phyloP scores from a whole-genome alignment of 2,113 vertebrate species.

The Corythornis cristatus region DNA sequence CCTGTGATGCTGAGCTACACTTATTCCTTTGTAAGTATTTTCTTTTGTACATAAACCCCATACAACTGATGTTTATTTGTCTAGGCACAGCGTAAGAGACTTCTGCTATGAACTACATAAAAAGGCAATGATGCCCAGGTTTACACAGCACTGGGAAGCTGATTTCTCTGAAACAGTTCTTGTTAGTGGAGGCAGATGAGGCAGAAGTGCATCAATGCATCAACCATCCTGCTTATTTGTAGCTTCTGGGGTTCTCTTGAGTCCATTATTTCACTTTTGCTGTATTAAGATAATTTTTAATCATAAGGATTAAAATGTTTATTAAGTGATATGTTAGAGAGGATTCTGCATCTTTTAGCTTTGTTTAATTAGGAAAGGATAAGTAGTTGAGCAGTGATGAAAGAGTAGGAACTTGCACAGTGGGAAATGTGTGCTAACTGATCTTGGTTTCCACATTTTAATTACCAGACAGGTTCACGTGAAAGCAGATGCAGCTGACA shows the following conservation, averaged over 20 bases:
- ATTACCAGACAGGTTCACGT: neutral
- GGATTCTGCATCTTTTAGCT: neutral
- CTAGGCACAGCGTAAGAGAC: neutral
- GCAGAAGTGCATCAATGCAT: neutral
- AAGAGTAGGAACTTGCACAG: neutral
- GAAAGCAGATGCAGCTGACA: neutral
- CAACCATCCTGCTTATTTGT: neutral
- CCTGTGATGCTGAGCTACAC: neutral
- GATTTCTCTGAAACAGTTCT: neutral
- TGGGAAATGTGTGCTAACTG: neutral
- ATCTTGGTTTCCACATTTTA: neutral
- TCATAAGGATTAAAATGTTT: neutral
- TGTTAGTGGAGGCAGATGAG: neutral
- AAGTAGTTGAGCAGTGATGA: neutral
- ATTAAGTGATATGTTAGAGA: neutral
- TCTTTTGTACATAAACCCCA: neutral
- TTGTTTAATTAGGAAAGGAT: neutral
- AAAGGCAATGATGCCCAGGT: neutral
- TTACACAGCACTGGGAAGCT: neutral
- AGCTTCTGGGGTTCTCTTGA: neutral
- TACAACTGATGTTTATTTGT: neutral
- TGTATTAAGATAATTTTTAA: neutral
- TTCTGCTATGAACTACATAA: neutral
- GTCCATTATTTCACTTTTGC: neutral
- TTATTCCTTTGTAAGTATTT: neutral